Evolutionary conservation across 2,888 invertebrate species (phyloP).

Genomic region (Pyrochroa serraticornis): DNA sequence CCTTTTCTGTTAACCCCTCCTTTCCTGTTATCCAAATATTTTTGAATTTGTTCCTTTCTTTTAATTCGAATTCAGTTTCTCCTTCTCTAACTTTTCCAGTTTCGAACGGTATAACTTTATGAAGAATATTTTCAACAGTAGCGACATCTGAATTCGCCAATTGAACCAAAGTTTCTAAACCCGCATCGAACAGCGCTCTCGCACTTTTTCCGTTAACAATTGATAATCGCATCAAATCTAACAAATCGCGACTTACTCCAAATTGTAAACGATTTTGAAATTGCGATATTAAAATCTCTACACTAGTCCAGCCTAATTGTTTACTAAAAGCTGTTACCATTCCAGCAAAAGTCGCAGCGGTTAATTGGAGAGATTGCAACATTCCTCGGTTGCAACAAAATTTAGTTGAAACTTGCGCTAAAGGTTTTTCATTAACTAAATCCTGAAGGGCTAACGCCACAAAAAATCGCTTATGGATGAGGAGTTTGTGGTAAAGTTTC

Average conservation of each 20-base stretch:
- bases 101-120: constrained; percentile 83
- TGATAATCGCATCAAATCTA: constrained; percentile 87
- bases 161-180: constrained; percentile 77
- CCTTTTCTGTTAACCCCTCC: constrained; percentile 77
- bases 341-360: constrained; percentile 94
- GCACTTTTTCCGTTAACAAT: constrained; percentile 85
- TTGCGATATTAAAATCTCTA: constrained; percentile 87
- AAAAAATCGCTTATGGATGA: constrained; percentile 81
- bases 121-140: constrained; percentile 76
- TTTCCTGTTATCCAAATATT: constrained; percentile 81
- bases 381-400: constrained; percentile 88
- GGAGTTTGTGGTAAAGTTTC: constrained; percentile 60
- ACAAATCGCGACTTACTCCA: constrained; percentile 89
- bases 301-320: constrained; percentile 89
- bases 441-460: constrained; percentile 91
- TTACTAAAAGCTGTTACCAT: constrained; percentile 97
- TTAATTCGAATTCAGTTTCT: constrained; percentile 69
- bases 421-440: constrained; percentile 86
- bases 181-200: constrained; percentile 80
- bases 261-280: constrained; percentile 95
- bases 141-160: constrained; percentile 76
- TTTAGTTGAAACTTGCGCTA: constrained; percentile 80
- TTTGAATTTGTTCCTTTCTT: constrained; percentile 71
- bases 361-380: constrained; percentile 92
- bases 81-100: constrained; percentile 76